phyloP scores from a whole-genome alignment of 2,113 vertebrate species.

The Chaetura pelagica region DNA sequence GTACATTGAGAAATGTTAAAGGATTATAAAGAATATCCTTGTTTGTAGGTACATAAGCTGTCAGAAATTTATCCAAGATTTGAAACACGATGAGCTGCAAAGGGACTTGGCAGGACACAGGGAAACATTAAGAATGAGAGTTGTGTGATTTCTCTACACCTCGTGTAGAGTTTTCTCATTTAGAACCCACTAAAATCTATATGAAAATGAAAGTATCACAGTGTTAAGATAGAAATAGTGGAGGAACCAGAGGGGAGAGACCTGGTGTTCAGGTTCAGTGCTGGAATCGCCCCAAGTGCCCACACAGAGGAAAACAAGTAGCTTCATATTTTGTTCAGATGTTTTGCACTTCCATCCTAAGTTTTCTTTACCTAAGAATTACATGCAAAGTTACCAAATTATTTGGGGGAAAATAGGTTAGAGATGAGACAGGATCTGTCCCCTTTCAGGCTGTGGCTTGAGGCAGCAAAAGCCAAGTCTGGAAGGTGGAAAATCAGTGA shows the following conservation, averaged over 20 bases:
- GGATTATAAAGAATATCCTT: not conserved
- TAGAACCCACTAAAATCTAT: not conserved
- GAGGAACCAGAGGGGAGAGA: not conserved
- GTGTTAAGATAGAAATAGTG: not conserved
- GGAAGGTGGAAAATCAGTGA: not conserved
- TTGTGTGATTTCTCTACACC: not conserved
- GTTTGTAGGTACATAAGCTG: not conserved
- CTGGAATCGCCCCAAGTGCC: not conserved
- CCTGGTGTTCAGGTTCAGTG: not conserved
- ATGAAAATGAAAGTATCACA: not conserved
- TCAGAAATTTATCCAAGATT: not conserved
- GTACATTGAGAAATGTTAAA: not conserved
- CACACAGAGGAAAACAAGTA: not conserved
- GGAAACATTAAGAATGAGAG: not conserved
- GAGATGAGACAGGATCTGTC: no score
- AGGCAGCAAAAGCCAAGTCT: not conserved
- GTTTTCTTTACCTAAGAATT: not conserved
- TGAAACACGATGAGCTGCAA: accelerated
- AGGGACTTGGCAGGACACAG: accelerated
- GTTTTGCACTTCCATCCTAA: accelerated
- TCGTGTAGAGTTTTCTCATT: not conserved
- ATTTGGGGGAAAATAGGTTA: accelerated
- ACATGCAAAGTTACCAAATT: not conserved
- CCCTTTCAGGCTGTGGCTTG: not conserved
- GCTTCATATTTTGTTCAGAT: no score